Evolutionary conservation across 2,113 vertebrate genomes (phyloP), one percentile per base, ranked within the genome.

Genomic region (Lepus americanus): DNA sequence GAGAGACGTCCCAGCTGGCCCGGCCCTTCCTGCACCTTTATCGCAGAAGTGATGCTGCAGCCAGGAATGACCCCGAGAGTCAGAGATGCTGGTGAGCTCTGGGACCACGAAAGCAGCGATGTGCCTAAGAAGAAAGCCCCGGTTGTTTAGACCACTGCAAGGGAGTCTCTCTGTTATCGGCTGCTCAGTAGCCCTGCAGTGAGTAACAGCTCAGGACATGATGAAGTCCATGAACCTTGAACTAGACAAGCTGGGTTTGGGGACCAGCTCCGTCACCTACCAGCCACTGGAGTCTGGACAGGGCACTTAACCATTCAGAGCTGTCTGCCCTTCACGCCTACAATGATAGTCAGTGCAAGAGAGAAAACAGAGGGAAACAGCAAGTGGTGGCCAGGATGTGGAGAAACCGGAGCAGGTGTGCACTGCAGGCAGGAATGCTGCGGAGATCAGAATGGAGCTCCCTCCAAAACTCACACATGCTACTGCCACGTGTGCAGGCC

Each of bases 1-100:
- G 64, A 87, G 66, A 92, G n/a, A 88, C 61, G 16, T 72, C 39
- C 19, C 23, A 63, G 36, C 12, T 76, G 72, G 25, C 6, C n/a
- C 53, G 69, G 53, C 33, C 66, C 44, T 87, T 77, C 61, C 27
- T 92, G 39, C 23, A 19, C 70, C 51, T 95, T 94, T 53, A 85
- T 39, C 25, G 25, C 2, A 78, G 36, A 29, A 22, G 4, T 79
- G 29, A 73, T 4, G 6, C 49, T 29, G 33, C 36, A 80, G 23
- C n/a, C 44, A 25, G 14, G 55, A 80, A 82, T 88, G 14, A 53
- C 5, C 31, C 69, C 12, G 20, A 90, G 72, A 87, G 39, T 31
- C 19, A 25, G 27, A 49, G 25, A 22, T 27, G 8, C 23, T 33
- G 31, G 29, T n/a, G 29, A 59, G 22, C 8, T 2, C 55, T 39